Conservation (phyloP, 2,113 vertebrate genomes). For the Monarcha castaneiventris region DNA sequence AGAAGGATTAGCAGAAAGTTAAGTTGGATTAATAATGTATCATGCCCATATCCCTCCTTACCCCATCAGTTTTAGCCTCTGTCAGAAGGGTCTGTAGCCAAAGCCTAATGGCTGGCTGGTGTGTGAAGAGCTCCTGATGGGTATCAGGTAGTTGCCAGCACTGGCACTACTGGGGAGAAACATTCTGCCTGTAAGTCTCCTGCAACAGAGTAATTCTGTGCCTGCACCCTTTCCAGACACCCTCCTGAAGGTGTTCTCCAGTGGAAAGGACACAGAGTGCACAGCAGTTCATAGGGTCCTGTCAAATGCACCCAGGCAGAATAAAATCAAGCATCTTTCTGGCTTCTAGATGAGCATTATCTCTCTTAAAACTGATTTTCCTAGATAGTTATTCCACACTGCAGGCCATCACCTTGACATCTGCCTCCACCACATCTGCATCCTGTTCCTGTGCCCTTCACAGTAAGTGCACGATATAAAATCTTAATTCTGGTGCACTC, state of each 20-base stretch:
- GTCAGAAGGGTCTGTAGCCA: neutral
- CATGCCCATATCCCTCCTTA: neutral
- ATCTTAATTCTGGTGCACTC: neutral
- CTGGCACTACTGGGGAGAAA: neutral
- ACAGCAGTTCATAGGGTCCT: neutral
- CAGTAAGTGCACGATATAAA: neutral
- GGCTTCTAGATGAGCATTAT: neutral
- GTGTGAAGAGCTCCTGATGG: neutral
- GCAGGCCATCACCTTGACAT: neutral
- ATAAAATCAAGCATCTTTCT: neutral
- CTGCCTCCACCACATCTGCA: neutral
- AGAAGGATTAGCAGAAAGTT: neutral
- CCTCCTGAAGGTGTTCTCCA: neutral
- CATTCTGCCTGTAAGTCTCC: neutral
- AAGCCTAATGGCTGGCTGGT: neutral
- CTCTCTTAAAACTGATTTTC: neutral
- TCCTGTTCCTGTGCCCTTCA: neutral
- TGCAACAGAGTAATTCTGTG: neutral
- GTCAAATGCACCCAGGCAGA: neutral
- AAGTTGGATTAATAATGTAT: neutral
- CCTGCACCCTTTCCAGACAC: neutral
- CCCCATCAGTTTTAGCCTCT: neutral
- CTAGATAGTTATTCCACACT: neutral
- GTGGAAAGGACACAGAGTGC: fast-evolving
- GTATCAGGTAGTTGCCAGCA: neutral